Conservation (phyloP, 2,888 invertebrate species). For the Priapulus caudatus region DNA sequence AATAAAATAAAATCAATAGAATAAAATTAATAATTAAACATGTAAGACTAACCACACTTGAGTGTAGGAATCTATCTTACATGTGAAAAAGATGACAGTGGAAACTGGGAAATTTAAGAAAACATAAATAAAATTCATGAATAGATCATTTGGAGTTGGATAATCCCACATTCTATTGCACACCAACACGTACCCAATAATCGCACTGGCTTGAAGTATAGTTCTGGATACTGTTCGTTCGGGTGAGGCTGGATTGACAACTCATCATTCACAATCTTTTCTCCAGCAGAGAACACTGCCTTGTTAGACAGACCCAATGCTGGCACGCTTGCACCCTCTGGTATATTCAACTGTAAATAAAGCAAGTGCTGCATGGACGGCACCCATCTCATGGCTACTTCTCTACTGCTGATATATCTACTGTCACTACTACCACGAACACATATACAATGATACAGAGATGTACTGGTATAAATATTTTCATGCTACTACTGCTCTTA, state of each 20-base stretch:
- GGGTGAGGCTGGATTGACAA: slow-evolving; percentile 30
- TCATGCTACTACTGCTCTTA: too few relatives aligned
- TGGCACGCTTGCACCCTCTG: slow-evolving; percentile 71
- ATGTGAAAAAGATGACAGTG: too few relatives aligned
- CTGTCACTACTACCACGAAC: neutral
- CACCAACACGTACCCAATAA: slow-evolving; percentile 35
- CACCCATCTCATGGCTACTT: slow-evolving; percentile 21
- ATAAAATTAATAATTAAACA: slow-evolving; percentile 9
- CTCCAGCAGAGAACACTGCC: slow-evolving; percentile 54
- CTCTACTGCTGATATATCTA: neutral
- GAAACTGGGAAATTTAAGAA: too few relatives aligned
- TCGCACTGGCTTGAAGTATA: slow-evolving; percentile 47
- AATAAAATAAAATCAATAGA: slow-evolving; percentile 12
- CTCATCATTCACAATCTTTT: too few relatives aligned
- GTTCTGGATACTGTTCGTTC: slow-evolving; percentile 51
- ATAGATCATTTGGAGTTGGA: slow-evolving; percentile 23
- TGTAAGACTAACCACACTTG: too few relatives aligned
- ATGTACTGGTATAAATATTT: too few relatives aligned
- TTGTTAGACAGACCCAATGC: slow-evolving; percentile 91
- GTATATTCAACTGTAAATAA: slow-evolving; percentile 18
- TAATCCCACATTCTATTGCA: slow-evolving; percentile 24
- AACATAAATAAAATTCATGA: too few relatives aligned
- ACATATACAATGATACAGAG: neutral
- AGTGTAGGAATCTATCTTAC: too few relatives aligned
- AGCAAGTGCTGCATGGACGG: too few relatives aligned